phyloP scores from a whole-genome alignment of 1,140 invertebrate species.

The Helicoverpa armigera region DNA sequence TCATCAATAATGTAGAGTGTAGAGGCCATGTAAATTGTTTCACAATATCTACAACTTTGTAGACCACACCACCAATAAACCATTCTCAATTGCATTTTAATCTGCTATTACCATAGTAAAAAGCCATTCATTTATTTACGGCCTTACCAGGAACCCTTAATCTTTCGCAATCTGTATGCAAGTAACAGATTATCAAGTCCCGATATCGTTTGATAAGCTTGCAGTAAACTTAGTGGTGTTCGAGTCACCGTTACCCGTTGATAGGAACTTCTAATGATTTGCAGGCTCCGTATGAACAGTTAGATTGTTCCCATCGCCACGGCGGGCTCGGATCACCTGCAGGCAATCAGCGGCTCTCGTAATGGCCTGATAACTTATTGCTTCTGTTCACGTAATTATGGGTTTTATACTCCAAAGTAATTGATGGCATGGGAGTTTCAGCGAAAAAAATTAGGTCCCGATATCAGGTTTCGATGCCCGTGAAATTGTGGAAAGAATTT shows the following conservation, averaged over 20 bases:
- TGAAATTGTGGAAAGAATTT: conserved; percentile 32
- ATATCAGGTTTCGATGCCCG: conserved; percentile 26
- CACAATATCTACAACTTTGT: not conserved
- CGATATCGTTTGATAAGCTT: conserved; percentile 53
- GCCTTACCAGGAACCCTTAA: conserved; percentile 23
- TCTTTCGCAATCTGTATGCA: conserved; percentile 12
- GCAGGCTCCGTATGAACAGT: conserved; percentile 60
- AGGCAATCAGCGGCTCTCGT: conserved; percentile 43
- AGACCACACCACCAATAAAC: not conserved
- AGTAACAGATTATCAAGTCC: conserved; percentile 47
- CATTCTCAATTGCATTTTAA: conserved; percentile 13
- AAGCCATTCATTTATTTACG: conserved; percentile 33
- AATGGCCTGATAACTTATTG: conserved; percentile 41
- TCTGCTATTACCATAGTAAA: not conserved
- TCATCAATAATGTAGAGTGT: not conserved
- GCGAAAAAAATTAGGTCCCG: conserved; percentile 30
- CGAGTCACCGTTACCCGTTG: conserved; percentile 70
- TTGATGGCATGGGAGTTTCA: conserved; percentile 31
- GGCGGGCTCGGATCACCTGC: conserved; percentile 36
- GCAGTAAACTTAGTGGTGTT: conserved; percentile 61
- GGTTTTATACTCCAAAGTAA: conserved; percentile 30
- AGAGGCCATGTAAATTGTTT: too few species aligned
- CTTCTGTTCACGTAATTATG: conserved; percentile 42
- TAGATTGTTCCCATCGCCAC: conserved; percentile 62
- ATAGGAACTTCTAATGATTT: conserved; percentile 69